A percentile compares a stretch with the other conserved stretches of the same genome.
phyloP scores from a whole-genome alignment of 1,140 invertebrate genomes.

The Drosophila eugracilis region DNA sequence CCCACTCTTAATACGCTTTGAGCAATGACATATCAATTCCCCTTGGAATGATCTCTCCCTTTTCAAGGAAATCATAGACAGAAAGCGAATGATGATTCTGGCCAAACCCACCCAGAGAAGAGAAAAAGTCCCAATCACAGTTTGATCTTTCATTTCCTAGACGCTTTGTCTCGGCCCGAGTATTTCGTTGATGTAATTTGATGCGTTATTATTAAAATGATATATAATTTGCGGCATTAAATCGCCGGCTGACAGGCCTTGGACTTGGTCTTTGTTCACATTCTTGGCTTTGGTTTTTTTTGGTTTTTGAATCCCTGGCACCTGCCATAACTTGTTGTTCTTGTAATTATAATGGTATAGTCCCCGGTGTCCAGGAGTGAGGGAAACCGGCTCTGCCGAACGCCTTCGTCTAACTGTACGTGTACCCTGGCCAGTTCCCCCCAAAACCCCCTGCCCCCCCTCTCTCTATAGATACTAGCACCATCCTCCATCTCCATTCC shows the following conservation, averaged over 20 bases:
- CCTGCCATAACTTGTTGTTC: constrained; percentile 71
- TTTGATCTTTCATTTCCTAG: constrained; percentile 51
- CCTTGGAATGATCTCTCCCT: constrained; percentile 7
- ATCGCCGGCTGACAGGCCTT: constrained; percentile 23
- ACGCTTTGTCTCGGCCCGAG: constrained; percentile 16
- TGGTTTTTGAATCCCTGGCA: constrained; percentile 35
- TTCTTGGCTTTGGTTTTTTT: constrained; percentile 41
- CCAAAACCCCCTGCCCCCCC: constrained; percentile 7
- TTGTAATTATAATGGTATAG: constrained; percentile 65
- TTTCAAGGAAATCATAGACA: constrained; percentile 16
- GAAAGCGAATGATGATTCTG: constrained; percentile 6
- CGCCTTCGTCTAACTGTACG: constrained; percentile 52
- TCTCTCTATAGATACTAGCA: too few species aligned
- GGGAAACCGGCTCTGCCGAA: constrained; percentile 58
- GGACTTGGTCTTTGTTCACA: constrained; percentile 55
- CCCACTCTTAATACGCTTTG: constrained; percentile 20
- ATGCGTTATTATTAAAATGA: constrained; percentile 79
- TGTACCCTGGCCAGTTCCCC: constrained; percentile 26
- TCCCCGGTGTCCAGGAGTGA: constrained; percentile 39
- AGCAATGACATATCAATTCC: constrained; percentile 37
- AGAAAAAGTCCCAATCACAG: constrained; percentile 6
- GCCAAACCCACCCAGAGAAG: not conserved
- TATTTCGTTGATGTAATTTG: constrained; percentile 65
- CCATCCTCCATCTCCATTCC: constrained; percentile 14
- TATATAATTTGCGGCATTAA: constrained; percentile 75